These are phyloP conservation scores for Protophormia terraenovae DNA, from an alignment of 2,888 invertebrate genomes.

Conservation along the genomic window DNA sequence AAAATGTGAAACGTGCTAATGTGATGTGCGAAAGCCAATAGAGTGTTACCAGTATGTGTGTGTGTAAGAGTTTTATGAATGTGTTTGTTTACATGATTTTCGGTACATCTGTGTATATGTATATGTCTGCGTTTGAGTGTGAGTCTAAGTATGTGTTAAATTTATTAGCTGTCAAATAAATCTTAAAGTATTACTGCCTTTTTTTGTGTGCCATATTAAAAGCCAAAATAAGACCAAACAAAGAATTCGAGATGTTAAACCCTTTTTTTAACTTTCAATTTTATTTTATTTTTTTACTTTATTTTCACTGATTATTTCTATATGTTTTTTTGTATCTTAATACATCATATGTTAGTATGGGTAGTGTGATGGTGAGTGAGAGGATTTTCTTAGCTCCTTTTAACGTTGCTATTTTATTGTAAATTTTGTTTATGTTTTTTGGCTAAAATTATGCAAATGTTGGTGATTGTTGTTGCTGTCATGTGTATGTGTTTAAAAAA, in stretches of 20 bases:
- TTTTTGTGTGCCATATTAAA: constrained; percentile 59
- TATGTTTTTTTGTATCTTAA: constrained; percentile 6
- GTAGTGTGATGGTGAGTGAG: neutral
- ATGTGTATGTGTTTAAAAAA: constrained; percentile 33
- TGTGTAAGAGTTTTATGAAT: neutral
- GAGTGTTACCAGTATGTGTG: neutral
- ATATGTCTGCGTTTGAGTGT: constrained; percentile 4
- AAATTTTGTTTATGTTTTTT: neutral
- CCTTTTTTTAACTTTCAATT: constrained; percentile 59
- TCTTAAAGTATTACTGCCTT: constrained; percentile 75
- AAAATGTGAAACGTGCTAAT: constrained; percentile 67
- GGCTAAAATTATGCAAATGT: constrained; percentile 57
- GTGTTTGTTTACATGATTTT: constrained; percentile 39
- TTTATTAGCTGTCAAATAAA: constrained; percentile 81
- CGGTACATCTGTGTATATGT: neutral
- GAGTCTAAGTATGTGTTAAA: constrained; percentile 75
- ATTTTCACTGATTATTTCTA: neutral
- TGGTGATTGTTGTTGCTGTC: constrained; percentile 22
- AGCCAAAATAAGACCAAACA: constrained; percentile 40
- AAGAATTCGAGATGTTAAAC: constrained; percentile 31
- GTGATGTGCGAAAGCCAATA: constrained; percentile 58
- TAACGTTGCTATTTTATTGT: neutral
- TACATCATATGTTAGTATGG: neutral
- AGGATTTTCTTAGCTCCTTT: constrained; percentile 5
- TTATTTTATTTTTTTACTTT: constrained; percentile 12